Base-by-base conservation (phyloP, 2,888 invertebrate genomes). In the Limulus polyphemus region DNA sequence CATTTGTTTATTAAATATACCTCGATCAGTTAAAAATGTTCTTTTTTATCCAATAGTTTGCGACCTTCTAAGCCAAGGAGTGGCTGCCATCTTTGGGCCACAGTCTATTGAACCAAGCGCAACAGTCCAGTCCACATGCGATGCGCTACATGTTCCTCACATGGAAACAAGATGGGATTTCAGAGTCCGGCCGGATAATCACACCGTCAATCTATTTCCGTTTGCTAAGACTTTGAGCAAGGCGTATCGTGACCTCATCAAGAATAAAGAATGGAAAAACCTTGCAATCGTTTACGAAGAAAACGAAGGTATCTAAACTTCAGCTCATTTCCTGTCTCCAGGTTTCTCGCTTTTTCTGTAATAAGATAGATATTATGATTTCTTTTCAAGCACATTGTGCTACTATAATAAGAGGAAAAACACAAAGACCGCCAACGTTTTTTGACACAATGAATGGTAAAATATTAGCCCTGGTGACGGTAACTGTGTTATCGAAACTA, bases 91-190 rank as follows among this genome's bases (percentile, higher is more conserved):
- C 52, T 76, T 78, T 65, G 77, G 78, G 14, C 77, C 77, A 12
- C 73, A 75, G 65, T 74, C 76, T 14, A 69, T 69, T 47, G 70
- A 74, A 59, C 73, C 76, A 0, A 71, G 75, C 10, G 71, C 74
- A 14, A 77, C 77, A 64, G 75, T 77, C n/a, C 76, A 76, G 69
- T 77, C 77, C 16, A 74, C 77, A 56, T 77, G 78, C 68, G 75
- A 76, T 60, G 72, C 74, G 0, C 70, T 77, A 56, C 75, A 76
- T 61, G 74, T 78, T 59, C 78, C 78, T 0, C 76, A 77, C 69
- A 70, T 78, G 46, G 75, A 76, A 69, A 73, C 75, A 49, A 66
- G 68, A 48, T 69, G 72, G 62, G 70, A 70, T 59, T 67, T 65
- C 59, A 58, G 68, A 47, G 55, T 67, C 52, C 67, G 62, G 11